Evolutionary conservation across 2,797 vertebrate species (phyloP), one percentile per base, ranked within the genome.

Genomic region (Calcarius lapponicus): DNA sequence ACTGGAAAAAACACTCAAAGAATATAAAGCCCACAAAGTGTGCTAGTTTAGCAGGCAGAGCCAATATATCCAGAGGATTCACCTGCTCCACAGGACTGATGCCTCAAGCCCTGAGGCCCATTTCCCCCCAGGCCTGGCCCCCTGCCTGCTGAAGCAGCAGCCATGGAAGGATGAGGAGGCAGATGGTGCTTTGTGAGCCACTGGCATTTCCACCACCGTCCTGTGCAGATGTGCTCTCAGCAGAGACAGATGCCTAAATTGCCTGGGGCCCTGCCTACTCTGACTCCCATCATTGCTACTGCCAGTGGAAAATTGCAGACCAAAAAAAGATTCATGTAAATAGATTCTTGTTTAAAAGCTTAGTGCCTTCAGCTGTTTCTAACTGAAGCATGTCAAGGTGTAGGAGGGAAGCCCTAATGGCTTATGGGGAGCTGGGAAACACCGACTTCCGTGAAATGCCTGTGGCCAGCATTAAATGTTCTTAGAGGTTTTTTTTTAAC

Each of bases 401-500:
- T 92, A 92, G 90, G 94, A 94, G 86, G 91, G 88, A 96, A 96
- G 32, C 82, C 92, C 71, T 81, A 74, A 71, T 88, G 80, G 76
- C 47, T 74, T 88, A 43, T 1, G 2, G 71, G 86, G 90, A 92
- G 54, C 67, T 82, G 91, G 92, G 85, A 86, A 91, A 92, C 71
- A 93, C 93, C 20, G 4, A 45, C 88, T 96, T 95, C 87, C 9
- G 0, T 78, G 90, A 96, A 96, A 96, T 96, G 92, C 80, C 72
- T 95, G 95, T 79, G 87, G 87, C 65, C 79, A 81, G 54, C 51
- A 88, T 82, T 91, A 94, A 92, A 74, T 72, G 17, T 81, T 93
- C 86, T 92, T 95, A 26, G 86, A 93, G 67, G 57, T 74, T 95
- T 94, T 91, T 95, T 96, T 94, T 97, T 86, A 94, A 95, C 88